Conservation (phyloP, 2,888 invertebrate species). For the Subacronicta megacephala region DNA sequence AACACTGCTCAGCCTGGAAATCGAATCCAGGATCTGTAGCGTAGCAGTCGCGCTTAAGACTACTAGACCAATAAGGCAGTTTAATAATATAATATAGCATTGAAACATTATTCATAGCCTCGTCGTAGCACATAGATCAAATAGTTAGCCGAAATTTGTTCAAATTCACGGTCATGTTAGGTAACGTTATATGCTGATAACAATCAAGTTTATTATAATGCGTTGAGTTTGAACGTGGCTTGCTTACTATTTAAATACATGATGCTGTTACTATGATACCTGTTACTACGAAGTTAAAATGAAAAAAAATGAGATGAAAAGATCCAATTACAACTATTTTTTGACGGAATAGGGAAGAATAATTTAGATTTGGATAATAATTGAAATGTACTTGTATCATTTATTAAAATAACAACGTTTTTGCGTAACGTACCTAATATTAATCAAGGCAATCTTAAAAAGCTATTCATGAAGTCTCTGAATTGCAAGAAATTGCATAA, state of each 20-base stretch:
- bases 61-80: no score
- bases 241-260: not conserved
- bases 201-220: slow-evolving; percentile 42
- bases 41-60: no score
- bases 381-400: no score
- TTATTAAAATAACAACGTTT: no score
- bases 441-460: no score
- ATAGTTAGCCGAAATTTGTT: slow-evolving; percentile 42
- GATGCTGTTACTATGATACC: not conserved
- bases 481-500: no score
- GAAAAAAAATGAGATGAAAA: not conserved
- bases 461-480: no score
- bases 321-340: not conserved
- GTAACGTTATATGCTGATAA: slow-evolving; percentile 31
- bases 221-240: slow-evolving; percentile 21
- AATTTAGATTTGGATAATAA: no score
- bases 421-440: no score
- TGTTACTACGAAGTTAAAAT: not conserved
- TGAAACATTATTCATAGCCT: slow-evolving; percentile 47
- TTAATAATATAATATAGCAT: slow-evolving; percentile 42
- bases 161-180: slow-evolving; percentile 46
- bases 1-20: no score
- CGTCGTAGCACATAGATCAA: slow-evolving; percentile 41
- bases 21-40: no score
- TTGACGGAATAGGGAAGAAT: no score